Percentiles rank a stretch among this genome's conserved stretches.
These are phyloP conservation scores for Cydia fagiglandana DNA, from an alignment of 1,140 invertebrate species.

Conservation along the genomic window DNA sequence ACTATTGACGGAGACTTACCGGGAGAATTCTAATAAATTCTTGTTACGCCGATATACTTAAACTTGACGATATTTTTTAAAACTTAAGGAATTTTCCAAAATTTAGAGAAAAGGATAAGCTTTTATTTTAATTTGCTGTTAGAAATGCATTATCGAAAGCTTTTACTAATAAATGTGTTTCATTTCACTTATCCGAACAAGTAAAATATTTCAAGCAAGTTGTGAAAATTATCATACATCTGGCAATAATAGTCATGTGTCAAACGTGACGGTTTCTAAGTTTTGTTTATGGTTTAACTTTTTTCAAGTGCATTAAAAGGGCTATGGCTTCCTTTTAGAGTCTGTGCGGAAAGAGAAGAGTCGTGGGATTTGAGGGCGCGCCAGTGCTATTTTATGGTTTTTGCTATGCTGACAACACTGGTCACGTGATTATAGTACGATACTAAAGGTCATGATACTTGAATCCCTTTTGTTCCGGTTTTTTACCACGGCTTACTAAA, in stretches of 20 bases:
- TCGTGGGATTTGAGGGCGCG: no score
- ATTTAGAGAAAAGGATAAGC: not conserved
- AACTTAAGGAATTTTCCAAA: not conserved
- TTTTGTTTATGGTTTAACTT: conserved; percentile 56
- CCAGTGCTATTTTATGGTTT: no score
- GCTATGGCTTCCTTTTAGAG: not conserved
- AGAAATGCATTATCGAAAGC: conserved; percentile 38
- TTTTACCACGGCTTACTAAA: no score
- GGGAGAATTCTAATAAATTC: not conserved
- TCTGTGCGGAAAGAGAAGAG: no score
- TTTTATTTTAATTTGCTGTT: conserved; percentile 42
- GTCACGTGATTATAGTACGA: no score
- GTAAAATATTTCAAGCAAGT: not conserved
- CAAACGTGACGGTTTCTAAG: conserved; percentile 58
- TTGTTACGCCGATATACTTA: not conserved
- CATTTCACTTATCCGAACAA: not conserved
- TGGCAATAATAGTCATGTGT: conserved; percentile 27
- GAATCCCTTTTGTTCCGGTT: no score
- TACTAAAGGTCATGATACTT: no score
- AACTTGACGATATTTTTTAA: not conserved
- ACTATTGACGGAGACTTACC: not conserved
- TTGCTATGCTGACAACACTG: no score
- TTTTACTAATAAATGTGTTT: not conserved
- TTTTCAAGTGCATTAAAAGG: conserved; percentile 36
- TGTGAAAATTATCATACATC: not conserved